A percentile compares a stretch with the other conserved stretches of the same genome.
Evolutionary conservation across 2,888 invertebrate genomes (phyloP).

Genomic region (Myopa testacea): DNA sequence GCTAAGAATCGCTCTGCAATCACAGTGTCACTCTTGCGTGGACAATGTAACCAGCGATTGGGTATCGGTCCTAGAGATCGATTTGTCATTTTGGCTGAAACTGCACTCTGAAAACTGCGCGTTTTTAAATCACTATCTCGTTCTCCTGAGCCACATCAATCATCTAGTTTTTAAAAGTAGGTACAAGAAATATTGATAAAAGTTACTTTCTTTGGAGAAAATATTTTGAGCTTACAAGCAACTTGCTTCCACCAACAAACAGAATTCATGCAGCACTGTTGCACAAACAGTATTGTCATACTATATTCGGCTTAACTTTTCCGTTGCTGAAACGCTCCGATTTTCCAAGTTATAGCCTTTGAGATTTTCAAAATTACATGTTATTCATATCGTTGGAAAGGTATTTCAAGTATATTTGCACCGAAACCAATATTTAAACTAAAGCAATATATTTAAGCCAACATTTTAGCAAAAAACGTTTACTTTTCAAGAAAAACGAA

Average conservation of each 20-base stretch:
- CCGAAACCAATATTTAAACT: too few species aligned
- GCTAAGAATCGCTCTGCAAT: slow-evolving; percentile 85
- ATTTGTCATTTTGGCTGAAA: slow-evolving; percentile 46
- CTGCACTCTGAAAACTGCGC: not conserved
- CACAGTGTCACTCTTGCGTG: slow-evolving; percentile 80
- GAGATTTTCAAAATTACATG: too few species aligned
- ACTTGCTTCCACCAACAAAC: slow-evolving; percentile 14
- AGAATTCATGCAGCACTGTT: not conserved
- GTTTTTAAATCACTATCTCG: not conserved
- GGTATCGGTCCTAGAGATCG: slow-evolving; percentile 77
- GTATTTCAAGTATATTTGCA: too few species aligned
- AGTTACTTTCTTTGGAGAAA: not conserved
- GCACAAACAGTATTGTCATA: too few species aligned
- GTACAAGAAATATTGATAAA: not conserved
- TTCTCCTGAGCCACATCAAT: not conserved
- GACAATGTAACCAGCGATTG: slow-evolving; percentile 88
- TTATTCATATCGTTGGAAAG: too few species aligned
- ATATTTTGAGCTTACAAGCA: not conserved
- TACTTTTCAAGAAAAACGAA: too few species aligned
- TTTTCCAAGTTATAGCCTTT: too few species aligned
- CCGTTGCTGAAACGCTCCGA: too few species aligned
- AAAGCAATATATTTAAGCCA: too few species aligned
- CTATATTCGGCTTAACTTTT: too few species aligned
- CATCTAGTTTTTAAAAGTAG: not conserved
- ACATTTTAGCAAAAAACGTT: too few species aligned